These are phyloP conservation scores for Lasius fuliginosus DNA, from an alignment of 2,888 invertebrate genomes.

Conservation along the genomic window DNA sequence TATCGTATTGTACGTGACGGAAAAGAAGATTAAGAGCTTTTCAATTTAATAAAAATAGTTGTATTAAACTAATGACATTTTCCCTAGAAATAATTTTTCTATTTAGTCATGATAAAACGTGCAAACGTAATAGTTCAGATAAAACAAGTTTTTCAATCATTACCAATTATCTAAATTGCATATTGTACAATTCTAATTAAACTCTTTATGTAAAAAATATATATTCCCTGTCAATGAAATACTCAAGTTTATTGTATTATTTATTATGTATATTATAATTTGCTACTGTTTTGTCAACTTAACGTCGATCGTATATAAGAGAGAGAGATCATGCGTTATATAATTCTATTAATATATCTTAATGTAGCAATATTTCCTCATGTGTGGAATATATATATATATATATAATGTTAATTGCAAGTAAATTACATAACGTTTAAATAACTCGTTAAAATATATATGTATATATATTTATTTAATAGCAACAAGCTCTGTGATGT, in stretches of 20 bases:
- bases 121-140: not conserved
- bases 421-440: constrained; percentile 50
- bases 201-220: not conserved
- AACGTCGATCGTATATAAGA: constrained; percentile 54
- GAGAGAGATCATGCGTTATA: constrained; percentile 37
- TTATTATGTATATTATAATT: not conserved
- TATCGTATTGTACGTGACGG: not conserved
- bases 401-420: constrained; percentile 55
- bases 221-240: not conserved
- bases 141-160: not conserved
- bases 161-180: not conserved
- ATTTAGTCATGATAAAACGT: not conserved
- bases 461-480: not conserved
- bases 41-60: not conserved
- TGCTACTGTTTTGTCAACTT: constrained; percentile 24
- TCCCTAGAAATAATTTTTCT: not conserved
- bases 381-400: not conserved
- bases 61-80: not conserved
- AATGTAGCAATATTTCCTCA: constrained; percentile 21
- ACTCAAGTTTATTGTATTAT: not conserved
- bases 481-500: constrained; percentile 33
- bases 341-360: not conserved
- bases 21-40: not conserved
- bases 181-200: not conserved
- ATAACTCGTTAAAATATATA: constrained; percentile 26